Evolutionary conservation across 1,140 invertebrate genomes (phyloP), one percentile per base, ranked within the genome.

Genomic region (Neuroterus valhalla): DNA sequence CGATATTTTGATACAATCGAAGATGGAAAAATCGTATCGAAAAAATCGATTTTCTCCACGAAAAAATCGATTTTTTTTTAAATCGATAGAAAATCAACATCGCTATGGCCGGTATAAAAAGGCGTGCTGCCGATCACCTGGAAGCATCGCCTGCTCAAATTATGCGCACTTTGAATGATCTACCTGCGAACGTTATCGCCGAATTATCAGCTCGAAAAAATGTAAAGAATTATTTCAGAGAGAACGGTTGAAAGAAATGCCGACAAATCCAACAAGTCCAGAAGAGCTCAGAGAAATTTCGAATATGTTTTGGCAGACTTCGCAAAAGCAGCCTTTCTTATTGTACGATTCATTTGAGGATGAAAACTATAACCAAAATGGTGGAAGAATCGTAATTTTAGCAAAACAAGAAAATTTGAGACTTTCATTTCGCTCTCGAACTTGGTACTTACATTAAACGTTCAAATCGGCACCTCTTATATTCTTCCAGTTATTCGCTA

Each of bases 351-450:
- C 46, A 1, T 50, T 50, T 50, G 46, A 50, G 6, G 14, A 17
- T 17, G 19, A 50, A 17, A 17, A 50, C 1, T n/a, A 17, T 50
- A 50, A 50, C 19, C 19, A 17, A 50, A 50, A 15, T 15, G n/a
- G n/a, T n/a, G 46, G n/a, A 2, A 50, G 46, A 17, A 72, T 42
- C 66, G 67, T 72, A 19, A 17, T 66, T 1, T 38, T 66, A n/a
- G 1, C 26, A 31, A 26, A 19, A n/a, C 62, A 23, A 4, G 62
- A 31, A 66, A 66, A 66, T 66, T n/a, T 66, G 2, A 66, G 15
- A 31, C 15, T n/a, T 1, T 23, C 31, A 14, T n/a, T 66, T 11
- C 8, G 11, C 21, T 2, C 1, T 26, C 14, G 12, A 14, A 31
- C 38, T 26, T 66, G 19, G 62, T 66, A n/a, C 15, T 19, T 43